Evolutionary conservation across 2,113 vertebrate species (phyloP).

Genomic region (Procavia capensis): DNA sequence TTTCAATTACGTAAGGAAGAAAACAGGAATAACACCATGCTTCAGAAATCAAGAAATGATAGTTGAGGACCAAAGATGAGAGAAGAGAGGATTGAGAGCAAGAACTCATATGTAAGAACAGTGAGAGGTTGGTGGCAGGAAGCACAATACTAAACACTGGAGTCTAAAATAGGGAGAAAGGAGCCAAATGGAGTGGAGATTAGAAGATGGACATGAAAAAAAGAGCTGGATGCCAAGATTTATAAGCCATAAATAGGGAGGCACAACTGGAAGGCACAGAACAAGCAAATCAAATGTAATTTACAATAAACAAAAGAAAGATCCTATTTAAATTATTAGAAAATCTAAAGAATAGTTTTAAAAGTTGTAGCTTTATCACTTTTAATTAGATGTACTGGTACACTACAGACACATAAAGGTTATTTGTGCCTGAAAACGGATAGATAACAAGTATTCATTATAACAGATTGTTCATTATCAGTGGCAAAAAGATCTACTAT

Average conservation of each 20-base stretch:
- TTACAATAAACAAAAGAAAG: constrained; percentile 30
- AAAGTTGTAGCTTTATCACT: constrained; percentile 15
- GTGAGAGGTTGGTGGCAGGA: not conserved
- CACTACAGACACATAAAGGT: not conserved
- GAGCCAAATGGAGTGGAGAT: not conserved
- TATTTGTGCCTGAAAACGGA: not conserved
- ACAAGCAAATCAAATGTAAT: constrained; percentile 26
- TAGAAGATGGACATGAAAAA: not conserved
- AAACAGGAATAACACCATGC: constrained; percentile 28
- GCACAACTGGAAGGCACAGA: constrained; percentile 21
- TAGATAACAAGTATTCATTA: constrained; percentile 10
- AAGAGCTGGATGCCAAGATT: not conserved
- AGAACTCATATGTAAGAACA: not conserved
- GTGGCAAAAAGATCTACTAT: constrained; percentile 23
- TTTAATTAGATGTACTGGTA: constrained; percentile 5
- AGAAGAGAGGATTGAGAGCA: not conserved
- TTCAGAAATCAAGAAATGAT: constrained; percentile 28
- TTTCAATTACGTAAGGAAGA: constrained; percentile 22
- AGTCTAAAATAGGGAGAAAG: not conserved
- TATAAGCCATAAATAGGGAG: not conserved
- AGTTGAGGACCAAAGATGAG: constrained; percentile 25
- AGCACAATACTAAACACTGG: not conserved
- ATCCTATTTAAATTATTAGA: constrained; percentile 1
- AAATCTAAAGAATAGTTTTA: constrained; percentile 45
- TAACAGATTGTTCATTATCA: constrained; percentile 17